Conservation (phyloP, 2,113 vertebrate species). For the Bujurquina vittata region DNA sequence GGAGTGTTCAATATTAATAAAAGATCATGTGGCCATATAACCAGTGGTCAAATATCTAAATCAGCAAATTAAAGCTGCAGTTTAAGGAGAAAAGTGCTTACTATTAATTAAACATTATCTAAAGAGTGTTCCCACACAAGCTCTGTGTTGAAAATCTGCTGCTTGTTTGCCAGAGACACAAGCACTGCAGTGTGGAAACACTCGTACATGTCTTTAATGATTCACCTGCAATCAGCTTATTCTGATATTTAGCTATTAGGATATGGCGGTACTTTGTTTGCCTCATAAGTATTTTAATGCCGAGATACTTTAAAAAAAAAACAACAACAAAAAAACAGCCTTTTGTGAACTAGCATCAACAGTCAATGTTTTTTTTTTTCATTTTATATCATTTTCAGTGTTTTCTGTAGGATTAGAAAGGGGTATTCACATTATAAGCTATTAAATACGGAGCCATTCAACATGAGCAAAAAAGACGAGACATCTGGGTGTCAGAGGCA, state of each 20-base stretch:
- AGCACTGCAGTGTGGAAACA: not conserved
- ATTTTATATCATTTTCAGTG: not conserved
- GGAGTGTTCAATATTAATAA: not conserved
- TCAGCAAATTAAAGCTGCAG: not conserved
- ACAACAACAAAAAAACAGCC: too few relatives aligned
- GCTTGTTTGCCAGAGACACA: too few relatives aligned
- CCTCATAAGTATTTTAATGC: not conserved
- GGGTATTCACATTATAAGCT: not conserved
- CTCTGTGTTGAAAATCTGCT: too few relatives aligned
- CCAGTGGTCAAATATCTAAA: too few relatives aligned
- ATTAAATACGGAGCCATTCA: conserved; percentile 5
- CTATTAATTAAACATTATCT: not conserved
- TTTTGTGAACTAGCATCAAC: not conserved
- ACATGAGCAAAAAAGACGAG: not conserved
- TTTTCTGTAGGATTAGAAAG: not conserved
- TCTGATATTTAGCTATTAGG: not conserved
- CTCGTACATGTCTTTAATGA: not conserved
- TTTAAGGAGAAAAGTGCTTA: not conserved
- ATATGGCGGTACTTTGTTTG: not conserved
- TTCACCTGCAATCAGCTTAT: not conserved
- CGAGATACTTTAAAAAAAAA: not conserved
- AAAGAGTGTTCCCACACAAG: not conserved
- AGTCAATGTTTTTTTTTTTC: not conserved
- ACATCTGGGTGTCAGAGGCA: conserved; percentile 4
- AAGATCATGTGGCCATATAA: not conserved